These are phyloP conservation scores for Gadus chalcogrammus DNA, from an alignment of 2,113 vertebrate species.

Conservation along the genomic window DNA sequence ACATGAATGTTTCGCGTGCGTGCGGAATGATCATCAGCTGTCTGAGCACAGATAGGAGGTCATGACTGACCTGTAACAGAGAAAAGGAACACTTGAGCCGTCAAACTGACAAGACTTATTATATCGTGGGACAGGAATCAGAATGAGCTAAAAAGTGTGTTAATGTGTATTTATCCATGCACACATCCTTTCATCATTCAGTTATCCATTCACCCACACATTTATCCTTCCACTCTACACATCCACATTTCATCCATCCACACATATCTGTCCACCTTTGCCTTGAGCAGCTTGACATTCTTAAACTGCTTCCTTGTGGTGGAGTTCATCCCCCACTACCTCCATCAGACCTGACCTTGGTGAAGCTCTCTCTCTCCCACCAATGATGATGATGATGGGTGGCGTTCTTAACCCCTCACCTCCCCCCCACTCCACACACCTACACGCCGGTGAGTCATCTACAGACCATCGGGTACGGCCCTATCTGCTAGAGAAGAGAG, in stretches of 20 bases:
- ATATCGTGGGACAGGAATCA: slow-evolving; percentile 11
- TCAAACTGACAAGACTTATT: slow-evolving; percentile 28
- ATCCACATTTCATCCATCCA: not conserved
- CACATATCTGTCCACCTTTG: slow-evolving; percentile 17
- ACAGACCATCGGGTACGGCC: slow-evolving; percentile 34
- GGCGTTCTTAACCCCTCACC: slow-evolving; percentile 48
- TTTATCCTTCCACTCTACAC: not conserved
- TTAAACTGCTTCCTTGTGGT: slow-evolving; percentile 11
- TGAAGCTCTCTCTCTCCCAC: slow-evolving; percentile 15
- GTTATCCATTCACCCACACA: too few relatives aligned
- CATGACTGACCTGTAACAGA: slow-evolving; percentile 40
- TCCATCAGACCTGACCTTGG: slow-evolving; percentile 30
- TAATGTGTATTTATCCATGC: not conserved
- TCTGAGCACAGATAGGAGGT: slow-evolving; percentile 50
- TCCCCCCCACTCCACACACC: slow-evolving; percentile 28
- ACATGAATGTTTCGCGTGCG: not conserved
- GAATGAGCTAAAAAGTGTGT: not conserved
- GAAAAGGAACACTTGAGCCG: slow-evolving; percentile 26
- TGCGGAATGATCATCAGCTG: slow-evolving; percentile 36
- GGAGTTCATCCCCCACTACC: slow-evolving; percentile 15
- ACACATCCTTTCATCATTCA: not conserved
- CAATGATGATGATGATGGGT: slow-evolving; percentile 10
- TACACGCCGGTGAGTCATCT: slow-evolving; percentile 28
- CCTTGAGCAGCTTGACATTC: slow-evolving; percentile 17
- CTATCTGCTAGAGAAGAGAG: too few relatives aligned